Evolutionary conservation across 2,797 vertebrate species (phyloP), one percentile per base, ranked within the genome.

Genomic region (Botia kubotai): DNA sequence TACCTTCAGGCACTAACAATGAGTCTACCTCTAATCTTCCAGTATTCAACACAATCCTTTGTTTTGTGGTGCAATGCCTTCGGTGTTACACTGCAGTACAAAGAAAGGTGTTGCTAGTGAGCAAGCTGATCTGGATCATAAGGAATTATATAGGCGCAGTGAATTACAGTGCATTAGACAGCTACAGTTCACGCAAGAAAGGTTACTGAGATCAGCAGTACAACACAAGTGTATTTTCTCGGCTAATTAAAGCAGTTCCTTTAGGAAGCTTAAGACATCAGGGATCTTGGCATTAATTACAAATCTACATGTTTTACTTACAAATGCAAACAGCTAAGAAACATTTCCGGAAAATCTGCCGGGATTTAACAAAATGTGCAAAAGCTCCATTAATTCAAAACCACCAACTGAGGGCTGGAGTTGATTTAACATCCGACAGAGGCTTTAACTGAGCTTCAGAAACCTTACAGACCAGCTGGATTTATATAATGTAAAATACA

Each of bases 191-290:
- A 55, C 5, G 21, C 58, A 63, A 71, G 52, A 76, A 80, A 50
- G 58, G 52, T 76, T 63, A 48, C 26, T 29, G 68, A 80, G 16
- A 70, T 83, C 60, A 75, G 19, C 4, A 4, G 48, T 33, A 70
- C 55, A 75, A 23, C 67, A 66, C 77, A 75, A 75, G 29, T 36
- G 26, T 17, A 46, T 50, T 83, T 76, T 72, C 39, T 53, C 7
- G 58, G 58, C 71, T 80, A 77, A 80, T 76, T 80, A 71, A 75
- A 63, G 19, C n/a, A 2, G 50, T n/a, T 75, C 17, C 36, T 80
- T 73, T 75, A 58, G 77, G 63, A 71, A 72, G 82, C 67, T 79
- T 78, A 71, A 83, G 65, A 77, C 57, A 83, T 83, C 72, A 29
- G 33, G 82, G 33, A 62, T 21, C 66, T 29, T 55, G 21, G 57